phyloP scores from a whole-genome alignment of 2,888 invertebrate genomes.

The Formica aserva region DNA sequence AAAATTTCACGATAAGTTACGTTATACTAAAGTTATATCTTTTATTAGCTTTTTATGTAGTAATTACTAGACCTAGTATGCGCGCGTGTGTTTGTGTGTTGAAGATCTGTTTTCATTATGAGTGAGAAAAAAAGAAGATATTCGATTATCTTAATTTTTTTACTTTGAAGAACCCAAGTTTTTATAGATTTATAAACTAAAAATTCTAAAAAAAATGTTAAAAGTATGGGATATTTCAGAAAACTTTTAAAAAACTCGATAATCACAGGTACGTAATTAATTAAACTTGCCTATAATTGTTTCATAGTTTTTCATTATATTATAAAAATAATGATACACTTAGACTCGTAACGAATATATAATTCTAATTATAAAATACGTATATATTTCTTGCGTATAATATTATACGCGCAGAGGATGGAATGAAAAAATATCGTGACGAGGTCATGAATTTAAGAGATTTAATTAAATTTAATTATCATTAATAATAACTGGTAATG shows the following conservation, averaged over 20 bases:
- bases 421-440: neutral
- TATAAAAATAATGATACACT: neutral
- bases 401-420: neutral
- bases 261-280: neutral
- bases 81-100: neutral
- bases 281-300: neutral
- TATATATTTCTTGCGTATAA: neutral
- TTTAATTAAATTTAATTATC: conserved; percentile 6
- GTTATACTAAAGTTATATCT: conserved; percentile 7
- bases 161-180: neutral
- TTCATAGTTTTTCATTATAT: neutral
- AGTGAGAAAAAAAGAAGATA: conserved; percentile 5
- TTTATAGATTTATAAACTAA: conserved; percentile 5
- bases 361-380: conserved; percentile 12
- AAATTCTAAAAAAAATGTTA: neutral
- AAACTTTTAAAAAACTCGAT: neutral
- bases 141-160: conserved; percentile 16
- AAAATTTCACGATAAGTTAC: conserved; percentile 21
- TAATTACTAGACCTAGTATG: neutral
- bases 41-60: conserved; percentile 8
- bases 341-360: neutral
- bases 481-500: neutral
- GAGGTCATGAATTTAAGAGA: neutral
- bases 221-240: neutral
- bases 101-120: conserved; percentile 6